Evolutionary conservation across 2,797 vertebrate species (phyloP), one percentile per base, ranked within the genome.

Genomic region (Microcaecilia unicolor): DNA sequence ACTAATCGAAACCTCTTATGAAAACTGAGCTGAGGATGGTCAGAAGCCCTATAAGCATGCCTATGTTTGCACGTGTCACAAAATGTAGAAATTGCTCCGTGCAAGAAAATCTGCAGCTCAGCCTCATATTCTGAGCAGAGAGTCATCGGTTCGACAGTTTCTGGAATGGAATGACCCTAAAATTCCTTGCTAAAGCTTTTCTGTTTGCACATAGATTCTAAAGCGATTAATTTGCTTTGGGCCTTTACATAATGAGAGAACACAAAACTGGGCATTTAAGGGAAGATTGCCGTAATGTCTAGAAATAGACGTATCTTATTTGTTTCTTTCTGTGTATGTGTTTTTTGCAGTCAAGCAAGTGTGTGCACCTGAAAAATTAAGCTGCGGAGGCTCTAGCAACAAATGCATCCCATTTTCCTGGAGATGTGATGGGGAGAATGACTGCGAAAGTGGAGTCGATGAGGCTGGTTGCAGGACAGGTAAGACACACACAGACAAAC

Each of bases 381-480:
- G 93, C 74, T 98, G 94, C 28, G 93, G 93, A 28, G 89, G 87
- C 18, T 48, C 66, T 18, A 72, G 80, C 66, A 90, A 82, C 74
- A 95, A 93, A 62, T 98, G 94, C 33, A 89, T 97, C 55, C 93
- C 94, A 0, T 72, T 85, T 13, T 91, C 92, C 3, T 98, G 94
- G 93, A 88, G 83, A 61, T 98, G 95, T n/a, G 95, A 98, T 9
- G 92, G 94, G 2, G 91, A 98, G 68, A 78, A 74, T 61, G 93
- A 98, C 43, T 98, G 94, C 38, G 91, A 93, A 67, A 95, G 84
- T 2, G 91, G 93, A 8, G 74, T 83, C 0, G 93, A 98, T 2
- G 95, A 98, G 52, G 85, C 88, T 18, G 87, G 86, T 48, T 98
- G 95, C 18, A 78, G 85, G 13, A 84, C 89, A 55, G 84, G 95